phyloP scores from a whole-genome alignment of 2,888 invertebrate genomes.

The Lasius platythorax region DNA sequence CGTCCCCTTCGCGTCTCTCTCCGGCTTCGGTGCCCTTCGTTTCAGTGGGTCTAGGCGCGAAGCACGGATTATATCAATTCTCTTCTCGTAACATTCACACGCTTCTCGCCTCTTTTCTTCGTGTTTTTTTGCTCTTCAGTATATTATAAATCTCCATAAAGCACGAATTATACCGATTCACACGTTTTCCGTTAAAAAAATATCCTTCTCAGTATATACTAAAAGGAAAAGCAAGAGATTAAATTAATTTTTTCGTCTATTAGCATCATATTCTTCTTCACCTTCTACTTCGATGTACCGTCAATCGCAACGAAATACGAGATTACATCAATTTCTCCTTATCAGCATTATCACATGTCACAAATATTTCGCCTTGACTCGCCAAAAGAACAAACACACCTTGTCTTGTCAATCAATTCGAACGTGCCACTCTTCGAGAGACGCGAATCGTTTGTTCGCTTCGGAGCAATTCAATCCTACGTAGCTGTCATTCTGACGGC shows the following conservation, averaged over 20 bases:
- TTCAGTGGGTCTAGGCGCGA: neutral
- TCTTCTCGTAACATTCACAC: neutral
- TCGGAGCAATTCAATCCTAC: neutral
- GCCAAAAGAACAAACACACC: neutral
- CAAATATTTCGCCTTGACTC: neutral
- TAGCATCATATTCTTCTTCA: neutral
- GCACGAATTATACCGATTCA: neutral
- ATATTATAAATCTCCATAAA: neutral
- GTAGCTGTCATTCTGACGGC: slow-evolving; percentile 11
- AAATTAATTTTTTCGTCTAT: neutral
- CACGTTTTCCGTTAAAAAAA: neutral
- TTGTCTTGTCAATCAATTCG: neutral
- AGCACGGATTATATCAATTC: neutral
- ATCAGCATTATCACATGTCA: slow-evolving; percentile 19
- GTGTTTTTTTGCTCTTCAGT: neutral
- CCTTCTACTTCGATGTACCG: neutral
- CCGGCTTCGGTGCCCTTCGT: slow-evolving; percentile 16
- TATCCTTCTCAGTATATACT: neutral
- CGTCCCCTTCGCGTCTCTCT: neutral
- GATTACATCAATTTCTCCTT: neutral
- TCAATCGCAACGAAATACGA: neutral
- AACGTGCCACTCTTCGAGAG: neutral
- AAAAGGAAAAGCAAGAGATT: neutral
- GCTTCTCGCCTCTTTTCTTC: neutral
- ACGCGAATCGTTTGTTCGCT: neutral